phyloP scores from a whole-genome alignment of 2,797 vertebrate species.

The Cacajao melanocephalus region DNA sequence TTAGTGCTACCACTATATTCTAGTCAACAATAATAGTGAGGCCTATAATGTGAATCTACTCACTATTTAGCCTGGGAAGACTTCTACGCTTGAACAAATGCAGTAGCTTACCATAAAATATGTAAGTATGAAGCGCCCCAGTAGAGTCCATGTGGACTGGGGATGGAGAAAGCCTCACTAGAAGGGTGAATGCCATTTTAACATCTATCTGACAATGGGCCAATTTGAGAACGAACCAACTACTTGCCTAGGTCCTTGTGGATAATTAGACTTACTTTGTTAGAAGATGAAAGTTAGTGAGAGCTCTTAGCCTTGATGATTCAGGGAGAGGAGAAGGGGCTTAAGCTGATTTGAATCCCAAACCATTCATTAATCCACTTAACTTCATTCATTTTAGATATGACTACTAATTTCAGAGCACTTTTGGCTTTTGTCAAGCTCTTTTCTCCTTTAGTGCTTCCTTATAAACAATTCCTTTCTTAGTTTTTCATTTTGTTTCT shows the following conservation, averaged over 20 bases:
- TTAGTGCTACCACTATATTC: background rate
- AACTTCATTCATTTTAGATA: background rate
- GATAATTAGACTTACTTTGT: background rate
- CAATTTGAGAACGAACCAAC: background rate
- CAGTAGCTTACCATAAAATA: background rate
- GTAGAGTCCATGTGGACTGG: background rate
- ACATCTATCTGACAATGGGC: background rate
- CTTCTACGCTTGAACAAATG: background rate
- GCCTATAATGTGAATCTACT: background rate
- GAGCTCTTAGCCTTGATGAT: background rate
- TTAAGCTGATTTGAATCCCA: background rate
- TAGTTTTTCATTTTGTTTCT: background rate
- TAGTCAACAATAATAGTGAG: background rate
- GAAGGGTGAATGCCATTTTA: background rate
- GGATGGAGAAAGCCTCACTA: background rate
- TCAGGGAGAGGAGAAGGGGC: background rate
- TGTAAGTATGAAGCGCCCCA: background rate
- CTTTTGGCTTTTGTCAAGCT: background rate
- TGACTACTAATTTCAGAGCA: background rate
- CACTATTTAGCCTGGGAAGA: background rate
- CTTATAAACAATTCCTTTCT: slow-evolving; percentile 24
- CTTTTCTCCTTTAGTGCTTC: background rate
- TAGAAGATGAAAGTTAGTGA: slow-evolving; percentile 1
- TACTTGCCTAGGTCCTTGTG: background rate
- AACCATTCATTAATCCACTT: background rate